Evolutionary conservation across 2,888 invertebrate genomes (phyloP), one percentile per base, ranked within the genome.

Genomic region (Callyntrura guangdongensis): DNA sequence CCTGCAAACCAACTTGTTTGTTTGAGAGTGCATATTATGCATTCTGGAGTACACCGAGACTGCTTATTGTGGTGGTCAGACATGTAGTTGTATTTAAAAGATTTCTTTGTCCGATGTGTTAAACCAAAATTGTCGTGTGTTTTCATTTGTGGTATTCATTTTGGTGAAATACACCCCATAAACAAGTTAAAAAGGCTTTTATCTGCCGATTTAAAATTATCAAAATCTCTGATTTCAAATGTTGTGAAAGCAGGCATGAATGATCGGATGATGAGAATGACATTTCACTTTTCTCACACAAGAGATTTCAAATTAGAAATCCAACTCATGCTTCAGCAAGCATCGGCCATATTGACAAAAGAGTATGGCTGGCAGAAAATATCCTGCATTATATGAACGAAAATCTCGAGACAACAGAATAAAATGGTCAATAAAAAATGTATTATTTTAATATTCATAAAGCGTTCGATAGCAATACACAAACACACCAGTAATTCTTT

Each of bases 381-480:
- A n/a, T n/a, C n/a, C n/a, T n/a, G n/a, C n/a, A 36, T 36, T 36
- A 36, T 36, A 36, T 36, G 36, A 6, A 6, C 36, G 36, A 36
- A 6, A 36, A 6, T 2, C 3, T 6, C 36, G 6, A 2, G 36
- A 36, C 36, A 36, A 36, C 3, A 36, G 36, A 4, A 36, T 36
- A 36, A 36, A 36, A 36, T 36, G 6, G 36, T 6, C 36, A 36
- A 36, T 36, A 36, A 36, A n/a, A 36, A 36, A 36, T 36, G 6
- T 36, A 36, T 14, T 45, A n/a, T 53, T 85, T 86, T 86, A 17
- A 72, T 74, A 89, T 89, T 36, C 89, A 61, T 25, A 36, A 59
- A 83, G 67, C 83, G 89, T 89, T 89, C 67, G 25, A 59, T 6
- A 59, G 17, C 17, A 59, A 59, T 53, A 53, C 9, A 53, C 53